Base-by-base conservation (phyloP, 2,888 invertebrate genomes). In the Ophion slaviceki region DNA sequence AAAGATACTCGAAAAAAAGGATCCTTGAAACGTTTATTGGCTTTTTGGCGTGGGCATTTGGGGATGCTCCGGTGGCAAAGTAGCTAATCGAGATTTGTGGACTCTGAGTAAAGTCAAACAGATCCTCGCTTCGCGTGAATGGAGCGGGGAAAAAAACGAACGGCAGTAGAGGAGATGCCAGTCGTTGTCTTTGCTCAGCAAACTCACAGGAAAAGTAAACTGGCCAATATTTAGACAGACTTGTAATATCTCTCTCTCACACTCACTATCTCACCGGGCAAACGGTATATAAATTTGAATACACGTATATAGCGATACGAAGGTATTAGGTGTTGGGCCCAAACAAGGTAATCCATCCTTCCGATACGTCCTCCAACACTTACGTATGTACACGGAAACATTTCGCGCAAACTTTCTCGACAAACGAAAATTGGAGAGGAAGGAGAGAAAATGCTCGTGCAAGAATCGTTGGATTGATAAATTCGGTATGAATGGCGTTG, bases 81-180 rank as follows among this genome's bases (percentile, higher is more conserved):
- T 88, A 88, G 90, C 90, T 90, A 91, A 91, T 90, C 89, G 91
- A 89, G 91, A 92, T 91, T 90, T 92, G 91, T 91, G 88, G 91
- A 91, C 91, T 88, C 91, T 92, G 90, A 78, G 89, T 89, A 89
- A 89, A 89, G 87, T 88, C 87, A 88, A 88, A 88, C 87, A 89
- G 72, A 28, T 66, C 79, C 64, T 62, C n/a, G 64, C 61, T 71
- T 47, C 40, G 47, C 79, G 71, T 71, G 47, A 53, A 80, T 80
- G 47, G 67, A 57, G 72, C 24, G 32, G 40, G 57, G 40, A 59
- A 24, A 76, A 28, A 71, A 47, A 75, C 14, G 24, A 68, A 77
- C 53, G 61, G 74, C 53, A 20, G 17, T 53, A 53, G 62, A 66
- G 36, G 28, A 40, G 57, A 53, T 53, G 68, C 86, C 87, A 72